Evolutionary conservation across 64 coral and sea anemone genomes (phyloP).

Genomic region (Exaiptasia diaphana): DNA sequence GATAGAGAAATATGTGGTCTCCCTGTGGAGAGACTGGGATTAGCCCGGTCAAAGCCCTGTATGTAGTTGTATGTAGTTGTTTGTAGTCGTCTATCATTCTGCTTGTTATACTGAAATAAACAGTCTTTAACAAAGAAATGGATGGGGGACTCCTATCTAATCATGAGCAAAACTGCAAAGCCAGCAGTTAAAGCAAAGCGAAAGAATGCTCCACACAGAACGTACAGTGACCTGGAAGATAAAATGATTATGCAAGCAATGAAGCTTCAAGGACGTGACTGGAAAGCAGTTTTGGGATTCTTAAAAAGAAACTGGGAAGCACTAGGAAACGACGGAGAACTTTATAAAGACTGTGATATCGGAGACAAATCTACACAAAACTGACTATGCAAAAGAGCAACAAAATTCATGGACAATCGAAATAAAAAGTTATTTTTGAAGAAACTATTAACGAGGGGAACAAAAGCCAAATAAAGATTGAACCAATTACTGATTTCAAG

Average conservation of each 20-base stretch:
- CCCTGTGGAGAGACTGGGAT: not conserved
- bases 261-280: not conserved
- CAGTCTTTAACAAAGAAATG: not conserved
- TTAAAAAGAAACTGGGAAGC: conserved; percentile 25
- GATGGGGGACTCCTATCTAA: not conserved
- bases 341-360: conserved; percentile 1
- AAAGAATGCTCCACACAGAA: conserved; percentile 10
- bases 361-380: too few relatives aligned
- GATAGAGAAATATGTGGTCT: not conserved
- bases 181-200: too few relatives aligned
- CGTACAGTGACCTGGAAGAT: conserved; percentile 22
- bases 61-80: too few relatives aligned
- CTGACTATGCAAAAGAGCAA: too few relatives aligned
- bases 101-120: not conserved
- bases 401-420: too few relatives aligned
- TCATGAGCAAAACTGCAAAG: too few relatives aligned
- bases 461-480: too few relatives aligned
- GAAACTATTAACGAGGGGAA: too few relatives aligned
- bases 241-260: conserved; percentile 9
- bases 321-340: conserved; percentile 4
- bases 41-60: not conserved
- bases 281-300: conserved; percentile 25
- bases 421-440: too few relatives aligned
- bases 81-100: conserved; percentile 13
- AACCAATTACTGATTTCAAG: too few relatives aligned